Evolutionary conservation across 2,888 invertebrate species (phyloP), one percentile per base, ranked within the genome.

Genomic region (Cosmia pyralina): DNA sequence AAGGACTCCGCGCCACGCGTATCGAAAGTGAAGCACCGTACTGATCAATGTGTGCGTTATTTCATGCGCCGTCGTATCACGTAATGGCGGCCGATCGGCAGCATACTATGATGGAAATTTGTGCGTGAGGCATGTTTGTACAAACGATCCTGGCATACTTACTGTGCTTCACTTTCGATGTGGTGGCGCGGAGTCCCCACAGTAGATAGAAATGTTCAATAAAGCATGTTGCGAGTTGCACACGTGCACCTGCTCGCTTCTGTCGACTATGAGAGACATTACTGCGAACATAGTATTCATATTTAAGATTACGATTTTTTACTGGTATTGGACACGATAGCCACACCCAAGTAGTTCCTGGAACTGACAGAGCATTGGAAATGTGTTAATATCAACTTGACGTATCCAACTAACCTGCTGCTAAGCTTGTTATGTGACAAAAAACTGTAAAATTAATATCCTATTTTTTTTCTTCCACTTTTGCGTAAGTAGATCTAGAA

Each of bases 141-240:
- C n/a, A n/a, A n/a, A n/a, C n/a, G n/a, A n/a, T n/a, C n/a, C n/a
- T n/a, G n/a, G n/a, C n/a, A n/a, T n/a, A n/a, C n/a, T n/a, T n/a
- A n/a, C n/a, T n/a, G n/a, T n/a, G n/a, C n/a, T n/a, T n/a, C n/a
- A n/a, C n/a, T n/a, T n/a, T n/a, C n/a, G n/a, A n/a, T n/a, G n/a
- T n/a, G n/a, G n/a, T n/a, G n/a, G n/a, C n/a, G n/a, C n/a, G n/a
- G n/a, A n/a, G n/a, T n/a, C n/a, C n/a, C 52, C 34, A 28, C 38
- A 46, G 11, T 28, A 15, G 3, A 38, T 38, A n/a, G 41, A 41
- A 55, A 50, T 10, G 2, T 2, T 58, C 17, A 69, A 58, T 69
- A 76, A 63, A 41, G 1, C 38, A n/a, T 57, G 22, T 60, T n/a
- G 41, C 66, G 44, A 48, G 28, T 62, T 44, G 79, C 48, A 58